Evolutionary conservation across 2,888 invertebrate species (phyloP).

Genomic region (Tetropium fuscum): DNA sequence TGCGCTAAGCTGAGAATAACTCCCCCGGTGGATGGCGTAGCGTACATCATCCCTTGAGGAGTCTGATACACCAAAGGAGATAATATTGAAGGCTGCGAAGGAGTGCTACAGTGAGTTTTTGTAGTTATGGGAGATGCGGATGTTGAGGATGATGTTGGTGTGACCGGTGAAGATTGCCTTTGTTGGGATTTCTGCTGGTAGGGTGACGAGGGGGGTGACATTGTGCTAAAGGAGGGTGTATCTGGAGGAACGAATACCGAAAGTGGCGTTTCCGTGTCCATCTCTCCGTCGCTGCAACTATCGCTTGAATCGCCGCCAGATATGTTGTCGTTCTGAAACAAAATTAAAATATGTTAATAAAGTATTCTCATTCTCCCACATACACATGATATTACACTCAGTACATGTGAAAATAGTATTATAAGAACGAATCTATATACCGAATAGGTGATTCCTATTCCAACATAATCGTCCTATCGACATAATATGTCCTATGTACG

Average conservation of each 20-base stretch:
- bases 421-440: no score
- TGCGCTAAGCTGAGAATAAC: slow-evolving; percentile 65
- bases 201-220: slow-evolving; percentile 50
- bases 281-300: slow-evolving; percentile 63
- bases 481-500: no score
- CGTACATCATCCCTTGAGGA: slow-evolving; percentile 67
- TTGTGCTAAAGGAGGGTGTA: slow-evolving; percentile 43
- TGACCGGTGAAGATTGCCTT: slow-evolving; percentile 32
- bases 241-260: slow-evolving; percentile 48
- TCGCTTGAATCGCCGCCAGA: slow-evolving; percentile 62
- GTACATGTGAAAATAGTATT: no score
- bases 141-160: slow-evolving; percentile 29
- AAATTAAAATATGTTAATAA: slow-evolving; percentile 29
- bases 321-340: slow-evolving; percentile 64
- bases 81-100: slow-evolving; percentile 48
- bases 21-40: slow-evolving; percentile 64
- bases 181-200: slow-evolving; percentile 34
- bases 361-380: background rate
- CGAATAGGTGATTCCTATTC: no score
- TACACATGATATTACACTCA: no score
- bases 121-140: slow-evolving; percentile 39
- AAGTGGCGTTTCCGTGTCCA: slow-evolving; percentile 50
- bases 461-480: no score
- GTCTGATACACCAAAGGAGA: slow-evolving; percentile 65
- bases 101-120: slow-evolving; percentile 33